Conservation (phyloP, 2,888 invertebrate species). For the Andrena flavipes region DNA sequence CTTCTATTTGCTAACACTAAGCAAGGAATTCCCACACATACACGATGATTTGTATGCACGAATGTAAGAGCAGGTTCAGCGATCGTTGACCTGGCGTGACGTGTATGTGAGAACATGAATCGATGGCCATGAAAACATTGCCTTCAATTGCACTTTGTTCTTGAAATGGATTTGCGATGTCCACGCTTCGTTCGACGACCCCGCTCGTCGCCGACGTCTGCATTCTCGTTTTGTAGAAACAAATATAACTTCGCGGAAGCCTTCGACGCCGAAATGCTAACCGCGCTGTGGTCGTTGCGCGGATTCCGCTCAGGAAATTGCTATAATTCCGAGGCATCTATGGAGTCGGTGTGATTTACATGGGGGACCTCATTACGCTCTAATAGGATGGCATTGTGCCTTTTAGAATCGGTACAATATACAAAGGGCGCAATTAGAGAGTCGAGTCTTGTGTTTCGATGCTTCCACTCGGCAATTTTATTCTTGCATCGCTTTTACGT, state of each 20-base stretch:
- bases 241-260: constrained; percentile 1
- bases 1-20: not conserved
- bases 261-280: not conserved
- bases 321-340: constrained; percentile 15
- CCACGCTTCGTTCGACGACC: constrained; percentile 5
- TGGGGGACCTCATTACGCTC: constrained; percentile 3
- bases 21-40: not conserved
- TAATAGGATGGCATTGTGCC: constrained; percentile 30
- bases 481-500: too few species aligned
- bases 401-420: not conserved
- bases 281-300: constrained; percentile 1
- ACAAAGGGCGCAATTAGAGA: constrained; percentile 20
- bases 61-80: not conserved
- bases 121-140: constrained; percentile 32
- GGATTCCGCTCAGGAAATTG: constrained; percentile 35
- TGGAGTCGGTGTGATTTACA: constrained; percentile 24
- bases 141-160: constrained; percentile 40
- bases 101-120: constrained; percentile 4
- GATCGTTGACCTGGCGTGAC: constrained; percentile 39
- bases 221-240: constrained; percentile 7
- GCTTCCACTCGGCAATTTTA: not conserved
- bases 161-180: constrained; percentile 27
- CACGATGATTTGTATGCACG: not conserved
- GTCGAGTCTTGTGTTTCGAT: constrained; percentile 1
- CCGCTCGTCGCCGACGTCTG: not conserved